Conservation (phyloP, 2,888 invertebrate species). For the Sminthurinus aureus region DNA sequence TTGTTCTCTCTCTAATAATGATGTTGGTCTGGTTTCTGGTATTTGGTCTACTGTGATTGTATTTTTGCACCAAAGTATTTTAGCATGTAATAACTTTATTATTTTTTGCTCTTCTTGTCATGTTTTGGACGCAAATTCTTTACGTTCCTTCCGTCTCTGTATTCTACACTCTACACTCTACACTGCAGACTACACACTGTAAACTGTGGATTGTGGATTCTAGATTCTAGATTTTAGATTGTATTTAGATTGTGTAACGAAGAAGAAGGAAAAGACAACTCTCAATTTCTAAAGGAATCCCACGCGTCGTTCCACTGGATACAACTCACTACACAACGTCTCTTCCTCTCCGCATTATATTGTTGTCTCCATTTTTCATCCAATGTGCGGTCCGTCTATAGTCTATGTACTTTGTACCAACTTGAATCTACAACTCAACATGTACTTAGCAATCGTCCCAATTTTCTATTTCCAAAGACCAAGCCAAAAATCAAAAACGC, state of each 20-base stretch:
- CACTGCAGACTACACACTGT: too few species aligned
- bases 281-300: neutral
- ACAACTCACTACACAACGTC: neutral
- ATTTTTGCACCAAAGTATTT: neutral
- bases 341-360: neutral
- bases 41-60: neutral
- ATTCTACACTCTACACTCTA: neutral
- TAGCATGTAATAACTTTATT: neutral
- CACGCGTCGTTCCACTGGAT: neutral
- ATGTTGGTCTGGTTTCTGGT: too few species aligned
- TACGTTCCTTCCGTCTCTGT: neutral
- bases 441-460: neutral
- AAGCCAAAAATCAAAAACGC: neutral
- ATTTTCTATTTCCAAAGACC: neutral
- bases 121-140: neutral
- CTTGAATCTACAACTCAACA: neutral
- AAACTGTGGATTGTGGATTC: too few species aligned
- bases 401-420: neutral
- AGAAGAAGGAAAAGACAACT: too few species aligned
- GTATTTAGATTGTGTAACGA: too few species aligned
- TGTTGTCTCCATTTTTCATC: conserved; percentile 3
- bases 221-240: too few species aligned
- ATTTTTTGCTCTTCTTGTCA: neutral
- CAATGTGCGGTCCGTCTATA: neutral
- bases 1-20: too few species aligned